Evolutionary conservation across 2,888 invertebrate genomes (phyloP).

Genomic region (Oligia fasciuncula): DNA sequence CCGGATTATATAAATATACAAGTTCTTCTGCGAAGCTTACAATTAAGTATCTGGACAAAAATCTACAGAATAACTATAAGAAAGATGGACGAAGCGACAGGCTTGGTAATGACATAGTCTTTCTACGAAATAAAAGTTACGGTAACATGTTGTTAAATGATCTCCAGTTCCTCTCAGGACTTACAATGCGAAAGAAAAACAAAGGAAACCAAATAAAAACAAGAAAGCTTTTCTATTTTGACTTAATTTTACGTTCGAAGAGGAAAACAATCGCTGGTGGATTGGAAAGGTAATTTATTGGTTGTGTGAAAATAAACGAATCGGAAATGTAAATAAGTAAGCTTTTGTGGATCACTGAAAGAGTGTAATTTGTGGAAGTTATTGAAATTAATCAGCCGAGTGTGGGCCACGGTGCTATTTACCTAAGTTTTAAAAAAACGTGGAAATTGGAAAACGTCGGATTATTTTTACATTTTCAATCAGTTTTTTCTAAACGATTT

Average conservation of each 20-base stretch:
- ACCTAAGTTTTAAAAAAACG: not conserved
- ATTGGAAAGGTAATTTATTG: constrained; percentile 50
- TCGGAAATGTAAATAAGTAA: constrained; percentile 35
- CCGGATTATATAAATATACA: not conserved
- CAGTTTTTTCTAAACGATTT: constrained; percentile 1
- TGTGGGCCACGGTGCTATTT: constrained; percentile 2
- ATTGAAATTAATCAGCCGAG: constrained; percentile 43
- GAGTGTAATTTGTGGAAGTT: constrained; percentile 36
- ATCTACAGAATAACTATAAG: constrained; percentile 14
- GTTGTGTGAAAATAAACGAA: constrained; percentile 39
- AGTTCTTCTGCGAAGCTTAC: constrained; percentile 17
- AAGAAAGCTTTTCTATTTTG: constrained; percentile 33
- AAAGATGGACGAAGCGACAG: constrained; percentile 34
- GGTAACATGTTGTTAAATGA: constrained; percentile 36
- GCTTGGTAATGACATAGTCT: constrained; percentile 33
- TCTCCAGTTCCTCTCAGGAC: constrained; percentile 16
- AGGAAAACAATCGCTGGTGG: constrained; percentile 38
- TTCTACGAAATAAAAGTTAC: constrained; percentile 36
- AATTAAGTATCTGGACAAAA: constrained; percentile 17
- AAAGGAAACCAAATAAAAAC: constrained; percentile 39
- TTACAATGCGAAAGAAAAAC: constrained; percentile 22
- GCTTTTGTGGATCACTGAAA: constrained; percentile 36
- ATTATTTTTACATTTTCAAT: not conserved
- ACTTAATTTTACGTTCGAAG: constrained; percentile 39
- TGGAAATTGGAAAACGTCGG: not conserved